Base-by-base conservation (phyloP, 2,113 vertebrate genomes). In the Oreochromis tanganicae region DNA sequence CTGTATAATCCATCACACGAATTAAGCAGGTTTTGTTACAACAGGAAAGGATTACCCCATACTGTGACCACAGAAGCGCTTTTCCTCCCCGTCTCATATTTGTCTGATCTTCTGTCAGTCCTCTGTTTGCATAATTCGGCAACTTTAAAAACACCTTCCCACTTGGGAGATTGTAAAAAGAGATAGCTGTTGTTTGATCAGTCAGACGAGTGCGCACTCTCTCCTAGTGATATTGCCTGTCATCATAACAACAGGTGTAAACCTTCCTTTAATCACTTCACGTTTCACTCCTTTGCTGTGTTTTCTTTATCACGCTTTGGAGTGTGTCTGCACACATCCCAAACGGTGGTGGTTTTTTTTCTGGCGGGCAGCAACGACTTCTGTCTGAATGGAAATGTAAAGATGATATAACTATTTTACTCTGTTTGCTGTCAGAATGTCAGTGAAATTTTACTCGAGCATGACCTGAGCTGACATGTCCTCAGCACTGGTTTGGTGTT, bases 381-480 rank as follows among this genome's bases (percentile, higher is more conserved):
- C 86, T 92, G 90, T 93, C 82, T 91, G 88, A 82, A 41, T 92
- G 27, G 43, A 57, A 38, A 79, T 83, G 68, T 66, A 16, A 55
- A 59, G 41, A 79, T 92, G 81, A 92, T 89, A 89, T 91, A 85
- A 94, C 88, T 85, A 82, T 89, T 90, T 85, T 86, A 27, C 38
- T 85, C 16, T 55, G 29, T 85, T 90, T 88, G 85, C 82, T 87
- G 73, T 82, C 43, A 56, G 75, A 90, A 48, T 73, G 11, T 41
- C 11, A 7, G 29, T 19, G 52, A 66, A 75, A 79, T 84, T 86
- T 90, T 85, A 88, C 83, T 38, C n/a, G 19, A 43, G 43, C 19
- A 1, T 21, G 63, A 66, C 9, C 34, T 21, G 50, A 83, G 27
- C n/a, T 38, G 1, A 21, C n/a, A 46, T 61, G 48, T 48, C 34